Evolutionary conservation across 2,888 invertebrate species (phyloP).

Genomic region (Lissonota sp.): DNA sequence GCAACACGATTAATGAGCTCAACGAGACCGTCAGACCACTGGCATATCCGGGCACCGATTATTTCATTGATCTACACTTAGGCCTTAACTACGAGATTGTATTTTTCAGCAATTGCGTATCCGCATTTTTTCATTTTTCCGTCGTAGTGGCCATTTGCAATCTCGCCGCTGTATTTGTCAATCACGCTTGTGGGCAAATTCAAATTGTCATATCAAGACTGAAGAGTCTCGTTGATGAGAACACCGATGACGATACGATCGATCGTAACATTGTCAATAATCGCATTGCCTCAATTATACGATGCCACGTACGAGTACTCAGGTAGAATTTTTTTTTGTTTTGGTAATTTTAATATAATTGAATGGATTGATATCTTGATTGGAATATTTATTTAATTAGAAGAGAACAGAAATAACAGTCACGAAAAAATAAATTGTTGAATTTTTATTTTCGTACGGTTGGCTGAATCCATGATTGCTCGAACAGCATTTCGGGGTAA

Average conservation of each 20-base stretch:
- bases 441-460: too few species aligned
- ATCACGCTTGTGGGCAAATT: conserved; percentile 69
- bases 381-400: neutral
- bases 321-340: neutral
- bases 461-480: too few species aligned
- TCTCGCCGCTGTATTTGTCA: conserved; percentile 68
- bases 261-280: neutral
- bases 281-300: conserved; percentile 22
- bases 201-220: conserved; percentile 63
- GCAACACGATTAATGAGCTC: conserved; percentile 37
- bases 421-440: too few species aligned
- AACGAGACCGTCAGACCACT: conserved; percentile 61
- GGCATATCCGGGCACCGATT: conserved; percentile 54
- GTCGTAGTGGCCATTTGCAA: conserved; percentile 63
- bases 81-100: conserved; percentile 69
- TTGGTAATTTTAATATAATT: neutral
- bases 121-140: conserved; percentile 55
- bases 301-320: conserved; percentile 19
- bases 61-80: conserved; percentile 54
- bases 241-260: neutral
- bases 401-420: too few species aligned
- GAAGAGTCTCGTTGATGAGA: conserved; percentile 51
- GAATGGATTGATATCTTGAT: neutral
- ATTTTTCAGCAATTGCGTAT: conserved; percentile 60
- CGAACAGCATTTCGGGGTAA: too few species aligned